phyloP scores from a whole-genome alignment of 1,140 invertebrate species.

The Rhopalosiphum maidis region DNA sequence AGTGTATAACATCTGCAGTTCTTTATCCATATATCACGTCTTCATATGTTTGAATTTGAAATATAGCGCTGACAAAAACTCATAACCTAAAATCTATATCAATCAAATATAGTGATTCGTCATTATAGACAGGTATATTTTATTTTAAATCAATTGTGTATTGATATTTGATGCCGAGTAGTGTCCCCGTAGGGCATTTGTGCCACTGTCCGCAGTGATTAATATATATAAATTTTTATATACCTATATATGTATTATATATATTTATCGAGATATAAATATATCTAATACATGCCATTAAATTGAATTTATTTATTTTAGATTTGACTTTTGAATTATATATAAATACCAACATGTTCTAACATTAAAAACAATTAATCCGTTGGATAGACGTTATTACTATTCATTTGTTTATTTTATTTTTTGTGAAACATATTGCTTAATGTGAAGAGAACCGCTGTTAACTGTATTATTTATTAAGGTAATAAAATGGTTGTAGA shows the following conservation, averaged over 20 bases:
- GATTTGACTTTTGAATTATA: background rate
- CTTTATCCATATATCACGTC: background rate
- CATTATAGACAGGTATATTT: background rate
- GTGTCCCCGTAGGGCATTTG: background rate
- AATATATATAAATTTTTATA: background rate
- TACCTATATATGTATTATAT: background rate
- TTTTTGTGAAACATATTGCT: background rate
- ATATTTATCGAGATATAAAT: too few species aligned
- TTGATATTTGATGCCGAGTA: background rate
- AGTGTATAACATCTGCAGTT: background rate
- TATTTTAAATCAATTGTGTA: background rate
- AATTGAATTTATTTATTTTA: background rate
- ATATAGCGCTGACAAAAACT: background rate
- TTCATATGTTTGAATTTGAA: background rate
- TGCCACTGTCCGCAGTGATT: background rate
- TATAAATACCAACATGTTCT: background rate
- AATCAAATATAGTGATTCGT: background rate
- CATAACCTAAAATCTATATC: constrained; percentile 11
- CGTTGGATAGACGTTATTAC: background rate
- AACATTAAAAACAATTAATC: background rate
- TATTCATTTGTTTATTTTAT: background rate
- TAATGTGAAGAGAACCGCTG: background rate
- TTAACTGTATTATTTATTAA: background rate
- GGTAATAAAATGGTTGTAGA: background rate
- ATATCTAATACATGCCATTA: background rate